Evolutionary conservation across 2,888 invertebrate genomes (phyloP).

Genomic region (Zelleria hepariella): DNA sequence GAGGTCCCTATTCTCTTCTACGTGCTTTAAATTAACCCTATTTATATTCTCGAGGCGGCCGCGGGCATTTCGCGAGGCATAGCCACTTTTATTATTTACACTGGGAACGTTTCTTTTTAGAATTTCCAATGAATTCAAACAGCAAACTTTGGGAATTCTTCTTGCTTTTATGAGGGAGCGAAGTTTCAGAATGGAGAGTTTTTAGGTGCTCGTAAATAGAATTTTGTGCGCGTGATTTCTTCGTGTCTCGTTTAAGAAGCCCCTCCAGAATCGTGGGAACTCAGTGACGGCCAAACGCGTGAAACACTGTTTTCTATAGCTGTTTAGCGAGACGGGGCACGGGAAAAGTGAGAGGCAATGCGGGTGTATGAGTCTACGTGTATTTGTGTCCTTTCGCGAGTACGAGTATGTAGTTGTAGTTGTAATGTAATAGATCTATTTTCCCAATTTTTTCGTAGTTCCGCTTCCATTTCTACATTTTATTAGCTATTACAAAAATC

Average conservation of each 20-base stretch:
- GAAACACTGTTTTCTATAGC: too few relatives aligned
- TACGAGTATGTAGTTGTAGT: too few relatives aligned
- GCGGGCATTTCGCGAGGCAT: slow-evolving; percentile 29
- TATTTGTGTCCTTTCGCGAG: too few relatives aligned
- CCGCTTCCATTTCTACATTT: too few relatives aligned
- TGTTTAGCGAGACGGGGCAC: too few relatives aligned
- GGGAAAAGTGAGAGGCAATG: too few relatives aligned
- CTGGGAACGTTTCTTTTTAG: slow-evolving; percentile 21
- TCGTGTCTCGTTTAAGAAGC: not conserved
- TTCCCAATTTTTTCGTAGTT: too few relatives aligned
- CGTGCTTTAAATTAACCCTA: slow-evolving; percentile 39
- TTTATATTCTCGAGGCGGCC: slow-evolving; percentile 38
- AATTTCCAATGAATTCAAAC: slow-evolving; percentile 18
- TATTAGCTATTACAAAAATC: too few relatives aligned
- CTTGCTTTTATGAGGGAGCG: not conserved
- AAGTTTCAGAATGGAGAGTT: not conserved
- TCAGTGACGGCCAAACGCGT: too few relatives aligned
- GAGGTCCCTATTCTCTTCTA: slow-evolving; percentile 13
- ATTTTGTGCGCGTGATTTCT: not conserved
- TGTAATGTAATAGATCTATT: too few relatives aligned
- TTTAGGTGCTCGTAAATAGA: not conserved
- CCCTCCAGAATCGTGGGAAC: too few relatives aligned
- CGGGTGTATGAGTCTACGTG: too few relatives aligned
- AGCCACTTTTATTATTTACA: slow-evolving; percentile 43
- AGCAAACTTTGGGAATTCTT: slow-evolving; percentile 9